These are phyloP conservation scores for Saccostrea cuccullata DNA, from an alignment of 1,140 invertebrate genomes.

Conservation along the genomic window DNA sequence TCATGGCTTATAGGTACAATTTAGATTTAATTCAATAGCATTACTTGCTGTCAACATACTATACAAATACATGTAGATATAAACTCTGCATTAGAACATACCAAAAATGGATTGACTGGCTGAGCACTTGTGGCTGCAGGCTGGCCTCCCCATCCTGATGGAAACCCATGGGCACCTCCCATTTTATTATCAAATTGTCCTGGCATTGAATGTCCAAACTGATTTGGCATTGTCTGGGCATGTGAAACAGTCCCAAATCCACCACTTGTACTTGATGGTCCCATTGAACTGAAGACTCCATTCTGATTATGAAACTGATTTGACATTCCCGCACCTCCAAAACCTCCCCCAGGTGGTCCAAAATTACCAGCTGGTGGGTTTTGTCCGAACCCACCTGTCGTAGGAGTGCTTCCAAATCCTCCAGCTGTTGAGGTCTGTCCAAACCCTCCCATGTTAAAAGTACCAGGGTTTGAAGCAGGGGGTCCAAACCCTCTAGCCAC, in stretches of 20 bases:
- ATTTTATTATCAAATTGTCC: slow-evolving; percentile 49
- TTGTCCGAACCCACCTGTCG: slow-evolving; percentile 27
- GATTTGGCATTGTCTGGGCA: slow-evolving; percentile 43
- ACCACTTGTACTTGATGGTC: slow-evolving; percentile 38
- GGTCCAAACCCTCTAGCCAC: slow-evolving; percentile 4
- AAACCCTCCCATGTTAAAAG: slow-evolving; percentile 24
- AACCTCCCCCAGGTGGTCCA: slow-evolving; percentile 19
- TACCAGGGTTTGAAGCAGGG: neutral
- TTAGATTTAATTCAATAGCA: no score
- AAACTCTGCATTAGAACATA: neutral
- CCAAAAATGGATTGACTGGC: slow-evolving; percentile 41
- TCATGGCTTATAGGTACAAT: neutral
- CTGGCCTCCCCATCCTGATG: slow-evolving; percentile 37
- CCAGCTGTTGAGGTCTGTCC: slow-evolving; percentile 26
- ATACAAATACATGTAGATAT: no score
- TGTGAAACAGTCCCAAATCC: slow-evolving; percentile 45
- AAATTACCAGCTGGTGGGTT: neutral
- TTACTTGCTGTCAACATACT: no score
- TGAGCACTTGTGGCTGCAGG: slow-evolving; percentile 31
- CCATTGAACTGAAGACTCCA: slow-evolving; percentile 47
- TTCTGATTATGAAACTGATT: slow-evolving; percentile 34
- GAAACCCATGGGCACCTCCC: slow-evolving; percentile 4
- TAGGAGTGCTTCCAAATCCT: slow-evolving; percentile 24
- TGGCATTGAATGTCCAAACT: slow-evolving; percentile 42
- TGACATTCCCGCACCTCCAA: slow-evolving; percentile 29